Conservation (phyloP, 2,113 vertebrate species). For the Xenopus tropicalis region DNA sequence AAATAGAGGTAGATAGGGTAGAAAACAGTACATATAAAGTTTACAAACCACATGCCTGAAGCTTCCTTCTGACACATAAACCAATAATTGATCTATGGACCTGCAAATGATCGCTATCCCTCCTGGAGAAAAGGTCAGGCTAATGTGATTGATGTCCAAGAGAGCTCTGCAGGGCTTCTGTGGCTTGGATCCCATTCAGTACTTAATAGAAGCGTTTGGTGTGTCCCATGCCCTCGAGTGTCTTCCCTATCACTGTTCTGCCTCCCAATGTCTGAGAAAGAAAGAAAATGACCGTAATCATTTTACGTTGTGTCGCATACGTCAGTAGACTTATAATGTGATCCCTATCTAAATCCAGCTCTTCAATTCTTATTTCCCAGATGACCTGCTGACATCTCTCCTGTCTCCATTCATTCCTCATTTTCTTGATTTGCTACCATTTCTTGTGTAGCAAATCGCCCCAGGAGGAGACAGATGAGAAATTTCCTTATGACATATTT, state of each 20-base stretch:
- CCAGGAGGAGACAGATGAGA: conserved; percentile 26
- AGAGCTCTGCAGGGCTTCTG: neutral
- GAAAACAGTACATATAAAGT: no score
- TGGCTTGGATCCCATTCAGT: neutral
- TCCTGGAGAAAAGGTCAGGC: neutral
- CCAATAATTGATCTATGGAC: neutral
- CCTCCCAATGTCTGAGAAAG: neutral
- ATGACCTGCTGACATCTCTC: conserved; percentile 38
- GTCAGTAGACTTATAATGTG: conserved; percentile 42
- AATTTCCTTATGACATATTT: conserved; percentile 10
- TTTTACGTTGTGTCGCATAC: conserved; percentile 30
- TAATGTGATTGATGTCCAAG: neutral
- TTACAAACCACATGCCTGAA: neutral
- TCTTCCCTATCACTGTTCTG: conserved; percentile 11
- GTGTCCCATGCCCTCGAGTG: conserved; percentile 2
- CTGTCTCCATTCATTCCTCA: conserved; percentile 42
- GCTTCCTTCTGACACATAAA: neutral
- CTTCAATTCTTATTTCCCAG: conserved; percentile 42
- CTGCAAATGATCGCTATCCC: neutral
- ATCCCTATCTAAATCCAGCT: conserved; percentile 36
- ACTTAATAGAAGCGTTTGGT: neutral
- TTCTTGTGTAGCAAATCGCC: conserved; percentile 19
- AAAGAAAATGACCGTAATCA: conserved; percentile 42
- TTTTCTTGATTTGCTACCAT: neutral
- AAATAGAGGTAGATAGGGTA: no score